Evolutionary conservation across 2,113 vertebrate species (phyloP).

Genomic region (Phyllostomus hastatus): DNA sequence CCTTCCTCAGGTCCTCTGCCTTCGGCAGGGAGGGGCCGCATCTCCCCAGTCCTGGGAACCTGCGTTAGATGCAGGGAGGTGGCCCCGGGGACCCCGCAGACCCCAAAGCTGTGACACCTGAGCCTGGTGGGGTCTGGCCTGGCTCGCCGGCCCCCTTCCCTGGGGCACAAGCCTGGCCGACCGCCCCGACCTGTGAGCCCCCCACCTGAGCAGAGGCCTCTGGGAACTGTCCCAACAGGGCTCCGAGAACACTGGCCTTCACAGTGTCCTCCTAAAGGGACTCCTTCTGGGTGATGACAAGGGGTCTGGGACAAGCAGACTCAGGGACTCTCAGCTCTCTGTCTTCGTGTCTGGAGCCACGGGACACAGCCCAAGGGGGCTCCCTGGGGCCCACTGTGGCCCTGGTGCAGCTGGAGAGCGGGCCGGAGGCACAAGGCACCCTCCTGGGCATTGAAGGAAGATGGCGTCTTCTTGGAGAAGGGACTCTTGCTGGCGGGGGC

Average conservation of each 20-base stretch:
- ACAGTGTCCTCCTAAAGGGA: rapidly evolving
- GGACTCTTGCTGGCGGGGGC: too few relatives aligned
- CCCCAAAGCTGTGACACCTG: neutral
- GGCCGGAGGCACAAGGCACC: neutral
- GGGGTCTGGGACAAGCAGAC: too few relatives aligned
- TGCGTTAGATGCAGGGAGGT: neutral
- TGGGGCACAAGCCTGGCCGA: neutral
- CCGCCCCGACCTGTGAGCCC: neutral
- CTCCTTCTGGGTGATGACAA: neutral
- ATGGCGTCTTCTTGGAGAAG: too few relatives aligned
- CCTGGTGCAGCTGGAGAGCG: neutral
- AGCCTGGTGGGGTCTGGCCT: rapidly evolving
- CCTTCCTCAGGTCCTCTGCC: neutral
- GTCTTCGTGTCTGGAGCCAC: neutral
- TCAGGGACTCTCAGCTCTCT: too few relatives aligned
- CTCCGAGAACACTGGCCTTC: too few relatives aligned
- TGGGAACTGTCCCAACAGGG: neutral
- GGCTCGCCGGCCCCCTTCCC: neutral
- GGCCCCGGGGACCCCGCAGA: neutral
- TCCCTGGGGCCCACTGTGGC: rapidly evolving
- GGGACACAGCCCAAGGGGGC: rapidly evolving
- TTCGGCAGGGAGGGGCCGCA: too few relatives aligned
- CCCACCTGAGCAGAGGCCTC: neutral
- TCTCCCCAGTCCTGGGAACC: neutral
- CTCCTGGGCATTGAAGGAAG: neutral